Conservation (phyloP, 2,797 vertebrate species). For the Iguana delicatissima region DNA sequence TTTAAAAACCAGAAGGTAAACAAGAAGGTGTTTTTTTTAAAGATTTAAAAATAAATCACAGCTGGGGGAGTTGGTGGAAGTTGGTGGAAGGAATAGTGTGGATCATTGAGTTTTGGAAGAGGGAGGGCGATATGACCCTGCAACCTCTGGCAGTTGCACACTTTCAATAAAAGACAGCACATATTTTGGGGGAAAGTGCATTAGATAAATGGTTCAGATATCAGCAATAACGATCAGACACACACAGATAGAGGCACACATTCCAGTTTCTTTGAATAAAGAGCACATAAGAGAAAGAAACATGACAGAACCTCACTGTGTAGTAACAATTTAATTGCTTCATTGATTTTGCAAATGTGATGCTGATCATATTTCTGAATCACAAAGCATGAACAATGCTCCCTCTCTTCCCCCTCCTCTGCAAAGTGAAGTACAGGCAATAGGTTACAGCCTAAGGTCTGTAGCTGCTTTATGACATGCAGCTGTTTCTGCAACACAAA, state of each 20-base stretch:
- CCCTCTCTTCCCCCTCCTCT: not conserved
- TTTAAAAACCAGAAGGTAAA: not conserved
- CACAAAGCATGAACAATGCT: conserved; percentile 46
- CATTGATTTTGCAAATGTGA: conserved; percentile 20
- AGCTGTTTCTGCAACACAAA: conserved; percentile 80
- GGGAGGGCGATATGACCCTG: too few relatives aligned
- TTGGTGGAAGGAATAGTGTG: too few relatives aligned
- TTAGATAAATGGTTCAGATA: not conserved
- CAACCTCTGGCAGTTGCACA: too few relatives aligned
- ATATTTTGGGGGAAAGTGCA: conserved; percentile 29
- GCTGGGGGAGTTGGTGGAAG: too few relatives aligned
- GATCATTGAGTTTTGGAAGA: not conserved
- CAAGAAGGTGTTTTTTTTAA: not conserved
- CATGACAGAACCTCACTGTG: conserved; percentile 34
- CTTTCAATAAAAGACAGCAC: too few relatives aligned
- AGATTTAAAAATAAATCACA: too few relatives aligned
- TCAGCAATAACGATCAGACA: not conserved
- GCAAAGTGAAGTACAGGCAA: conserved; percentile 64
- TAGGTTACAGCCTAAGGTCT: conserved; percentile 70
- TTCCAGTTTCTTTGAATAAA: not conserved
- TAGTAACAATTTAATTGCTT: conserved; percentile 36
- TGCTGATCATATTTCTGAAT: conserved; percentile 54
- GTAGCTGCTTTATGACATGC: conserved; percentile 76
- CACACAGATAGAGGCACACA: not conserved
- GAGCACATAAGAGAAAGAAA: conserved; percentile 17